Evolutionary conservation across 2,888 invertebrate genomes (phyloP), one percentile per base, ranked within the genome.

Genomic region (Sicus ferrugineus): DNA sequence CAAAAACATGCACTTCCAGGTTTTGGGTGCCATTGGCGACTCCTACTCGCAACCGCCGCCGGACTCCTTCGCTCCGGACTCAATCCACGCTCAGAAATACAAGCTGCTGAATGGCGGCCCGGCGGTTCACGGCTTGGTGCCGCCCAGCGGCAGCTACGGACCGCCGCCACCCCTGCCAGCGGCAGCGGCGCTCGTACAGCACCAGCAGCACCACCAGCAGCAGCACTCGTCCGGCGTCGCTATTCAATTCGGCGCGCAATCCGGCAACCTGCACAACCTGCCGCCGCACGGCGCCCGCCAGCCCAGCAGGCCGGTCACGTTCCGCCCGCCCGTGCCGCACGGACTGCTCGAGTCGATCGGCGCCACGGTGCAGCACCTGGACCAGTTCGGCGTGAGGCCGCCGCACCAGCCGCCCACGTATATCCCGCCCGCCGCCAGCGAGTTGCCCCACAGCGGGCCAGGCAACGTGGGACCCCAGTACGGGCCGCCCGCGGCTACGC

Each of bases 271-370:
- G 0, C 80, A 77, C 48, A 77, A 78, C 1, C 78, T 80, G 73
- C 74, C 80, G 19, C 74, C 75, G 31, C 77, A 75, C 50, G 79
- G 79, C 21, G 75, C 75, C n/a, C 82, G 81, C 0, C 85, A 81
- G 1, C 80, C 81, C 11, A 82, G 74, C 61, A 87, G 87, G 38
- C 93, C 93, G 0, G 88, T 93, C 5, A 88, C 90, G 74, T 93
- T 92, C 82, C 88, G 92, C 58, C 91, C 92, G n/a, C 89, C 91
- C 0, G 91, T 93, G 0, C 92, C 93, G 0, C 87, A 88, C 63
- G 92, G 91, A 0, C 83, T 93, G 4, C 85, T 93, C 3, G 88
- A 91, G 74, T 90, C 89, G 64, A 89, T 90, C 72, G 91, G 89
- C 0, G 89, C 90, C 64, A 86, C 88, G 0, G 89, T 89, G 0